Evolutionary conservation across 2,888 invertebrate genomes (phyloP).

Genomic region (Athrips mouffetella): DNA sequence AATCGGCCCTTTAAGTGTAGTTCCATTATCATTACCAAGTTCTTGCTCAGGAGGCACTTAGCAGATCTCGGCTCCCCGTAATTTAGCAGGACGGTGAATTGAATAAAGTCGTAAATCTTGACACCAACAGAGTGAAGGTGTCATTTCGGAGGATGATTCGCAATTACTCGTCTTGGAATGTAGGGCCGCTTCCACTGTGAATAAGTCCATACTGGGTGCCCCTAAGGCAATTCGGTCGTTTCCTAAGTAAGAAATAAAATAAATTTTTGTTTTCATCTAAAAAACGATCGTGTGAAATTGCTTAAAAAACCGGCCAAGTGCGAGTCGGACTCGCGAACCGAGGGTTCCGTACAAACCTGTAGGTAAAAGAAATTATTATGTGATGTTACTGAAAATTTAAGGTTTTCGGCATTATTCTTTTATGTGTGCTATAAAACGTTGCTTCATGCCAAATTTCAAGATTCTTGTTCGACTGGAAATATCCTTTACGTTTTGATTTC

Average conservation of each 20-base stretch:
- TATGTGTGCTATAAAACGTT: background rate
- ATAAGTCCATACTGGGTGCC: constrained; percentile 23
- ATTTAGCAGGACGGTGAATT: constrained; percentile 72
- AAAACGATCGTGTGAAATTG: no score
- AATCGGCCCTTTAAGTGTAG: no score
- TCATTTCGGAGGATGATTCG: constrained; percentile 65
- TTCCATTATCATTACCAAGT: constrained; percentile 76
- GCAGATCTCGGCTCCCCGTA: constrained; percentile 72
- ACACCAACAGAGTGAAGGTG: constrained; percentile 60
- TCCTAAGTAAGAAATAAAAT: no score
- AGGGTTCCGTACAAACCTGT: no score
- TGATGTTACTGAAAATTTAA: no score
- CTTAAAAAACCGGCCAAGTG: no score
- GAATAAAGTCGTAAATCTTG: constrained; percentile 76
- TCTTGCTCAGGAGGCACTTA: constrained; percentile 75
- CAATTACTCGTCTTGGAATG: constrained; percentile 49
- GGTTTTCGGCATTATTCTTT: background rate
- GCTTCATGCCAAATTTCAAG: no score
- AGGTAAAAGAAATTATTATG: no score
- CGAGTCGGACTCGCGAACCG: no score
- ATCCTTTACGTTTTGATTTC: no score
- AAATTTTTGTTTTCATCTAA: no score
- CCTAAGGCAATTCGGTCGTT: background rate
- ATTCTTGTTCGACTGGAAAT: no score
- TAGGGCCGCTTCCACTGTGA: constrained; percentile 16